Base-by-base conservation (phyloP, 2,888 invertebrate genomes). In the Aelia acuminata region DNA sequence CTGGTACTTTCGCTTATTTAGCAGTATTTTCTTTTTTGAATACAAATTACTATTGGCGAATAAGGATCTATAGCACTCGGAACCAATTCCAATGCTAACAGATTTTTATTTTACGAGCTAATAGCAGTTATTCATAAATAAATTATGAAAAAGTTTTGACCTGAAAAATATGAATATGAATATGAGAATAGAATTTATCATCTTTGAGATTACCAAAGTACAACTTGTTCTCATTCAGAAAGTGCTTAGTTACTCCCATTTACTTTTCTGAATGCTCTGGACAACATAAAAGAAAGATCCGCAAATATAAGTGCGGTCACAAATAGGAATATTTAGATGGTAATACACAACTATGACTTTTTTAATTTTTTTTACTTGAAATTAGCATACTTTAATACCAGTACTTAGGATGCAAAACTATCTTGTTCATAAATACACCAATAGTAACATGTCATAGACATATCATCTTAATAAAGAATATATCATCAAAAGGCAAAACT, bases 211-310 rank as follows among this genome's bases (percentile, higher is more conserved):
- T 22, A 63, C 4, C 57, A 57, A 26, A 26, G 0, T 57, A 10
- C 26, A 26, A 13, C n/a, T 57, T 31, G 22, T 80, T 43, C 11
- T 1, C 22, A 80, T 80, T 5, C 80, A 80, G 80, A 43, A 80
- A 80, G 80, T 80, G 43, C 80, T 80, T 35, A 22, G 20, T 18
- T n/a, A n/a, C n/a, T 80, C 10, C 10, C 8, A 80, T 80, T 43
- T 80, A 80, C 80, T 80, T 43, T 80, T 80, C 80, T 80, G 80
- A 80, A 80, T 80, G 80, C 11, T 13, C 13, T 80, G 26, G 22
- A 80, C 10, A 11, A 43, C 57, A 75, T 10, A 3, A 20, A 20
- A 39, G 20, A 39, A 35, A n/a, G 18, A 43, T 80, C 80, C 80
- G 80, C 8, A 80, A n/a, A 39, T 43, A 20, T 43, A 80, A 7